phyloP scores from a whole-genome alignment of 1,140 invertebrate genomes.

The Dysdera silvatica region DNA sequence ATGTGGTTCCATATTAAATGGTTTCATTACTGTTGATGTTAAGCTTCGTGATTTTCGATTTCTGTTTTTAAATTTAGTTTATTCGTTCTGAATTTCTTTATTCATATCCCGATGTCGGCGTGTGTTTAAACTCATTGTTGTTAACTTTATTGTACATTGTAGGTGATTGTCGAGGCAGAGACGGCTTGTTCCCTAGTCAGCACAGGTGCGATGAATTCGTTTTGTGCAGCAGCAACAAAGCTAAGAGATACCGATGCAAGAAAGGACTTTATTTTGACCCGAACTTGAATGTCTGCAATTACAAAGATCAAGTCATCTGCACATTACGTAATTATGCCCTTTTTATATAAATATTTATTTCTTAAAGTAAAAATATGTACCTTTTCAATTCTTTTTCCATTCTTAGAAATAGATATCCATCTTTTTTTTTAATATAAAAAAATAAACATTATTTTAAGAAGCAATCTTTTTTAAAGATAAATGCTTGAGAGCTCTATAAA shows the following conservation, averaged over 20 bases:
- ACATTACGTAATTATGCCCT: conserved; percentile 5
- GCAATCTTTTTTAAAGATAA: too few species aligned
- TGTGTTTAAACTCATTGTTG: background rate
- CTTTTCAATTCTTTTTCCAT: background rate
- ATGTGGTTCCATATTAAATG: too few species aligned
- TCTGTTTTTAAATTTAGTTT: too few species aligned
- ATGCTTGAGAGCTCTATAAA: too few species aligned
- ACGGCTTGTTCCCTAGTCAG: conserved; percentile 20
- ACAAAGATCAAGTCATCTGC: conserved; percentile 22
- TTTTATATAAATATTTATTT: background rate
- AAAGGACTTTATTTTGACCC: conserved; percentile 23
- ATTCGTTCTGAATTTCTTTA: too few species aligned
- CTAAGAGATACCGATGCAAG: conserved; percentile 12
- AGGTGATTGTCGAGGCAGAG: conserved; percentile 11
- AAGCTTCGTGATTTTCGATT: too few species aligned
- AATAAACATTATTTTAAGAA: too few species aligned
- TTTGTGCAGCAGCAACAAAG: conserved; percentile 22
- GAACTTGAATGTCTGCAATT: conserved; percentile 23
- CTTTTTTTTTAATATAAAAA: too few species aligned
- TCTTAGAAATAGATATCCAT: background rate
- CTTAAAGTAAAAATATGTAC: background rate
- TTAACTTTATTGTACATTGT: background rate
- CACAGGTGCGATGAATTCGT: conserved; percentile 22
- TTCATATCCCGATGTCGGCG: too few species aligned
- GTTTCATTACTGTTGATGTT: too few species aligned